Evolutionary conservation across 1,140 invertebrate species (phyloP), one percentile per base, ranked within the genome.

Genomic region (Ostrea denselamellosa): DNA sequence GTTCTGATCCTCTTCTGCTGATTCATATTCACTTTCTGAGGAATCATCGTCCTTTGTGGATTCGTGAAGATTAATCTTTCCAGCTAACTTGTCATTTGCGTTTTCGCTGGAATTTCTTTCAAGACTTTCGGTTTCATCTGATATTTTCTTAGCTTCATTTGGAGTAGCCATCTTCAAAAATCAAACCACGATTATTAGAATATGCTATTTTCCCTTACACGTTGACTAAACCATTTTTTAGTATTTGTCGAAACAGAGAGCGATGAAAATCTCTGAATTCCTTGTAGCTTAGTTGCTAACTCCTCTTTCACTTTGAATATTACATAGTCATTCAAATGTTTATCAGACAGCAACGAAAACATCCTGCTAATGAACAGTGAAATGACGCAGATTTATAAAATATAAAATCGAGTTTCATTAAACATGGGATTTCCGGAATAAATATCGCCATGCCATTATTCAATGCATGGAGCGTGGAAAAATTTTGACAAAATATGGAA

Each of bases 1-100:
- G 28, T 44, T 58, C 19, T 83, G 53, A 25, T 87, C 89, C 9
- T 89, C 89, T 83, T 89, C 89, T 28, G 86, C 89, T 25, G 86
- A 87, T 65, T 87, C 86, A 86, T 85, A 89, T 19, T 89, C 85
- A 65, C 83, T 85, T 25, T 25, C 83, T 14, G 68, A 77, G 25
- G 28, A 77, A 77, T 77, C 25, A 28, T 34, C 28, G 14, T 34
- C 28, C 25, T 77, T 77, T 77, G 68, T 14, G 4, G 28, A 14
- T 25, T 77, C 28, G 28, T 77, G 22, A 14, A 25, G 4, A 7
- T 77, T 62, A 62, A 12, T n/a, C n/a, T 62, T n/a, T 19, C 19
- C 56, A 0, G 17, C 17, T 19, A 62, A 62, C 17, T 62, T 62
- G 17, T 62, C 56, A 62, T 62, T n/a, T 62, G n/a, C 68, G 10